Evolutionary conservation across 92 coral and sea anemone genomes (phyloP).

Genomic region (Nematostella vectensis): DNA sequence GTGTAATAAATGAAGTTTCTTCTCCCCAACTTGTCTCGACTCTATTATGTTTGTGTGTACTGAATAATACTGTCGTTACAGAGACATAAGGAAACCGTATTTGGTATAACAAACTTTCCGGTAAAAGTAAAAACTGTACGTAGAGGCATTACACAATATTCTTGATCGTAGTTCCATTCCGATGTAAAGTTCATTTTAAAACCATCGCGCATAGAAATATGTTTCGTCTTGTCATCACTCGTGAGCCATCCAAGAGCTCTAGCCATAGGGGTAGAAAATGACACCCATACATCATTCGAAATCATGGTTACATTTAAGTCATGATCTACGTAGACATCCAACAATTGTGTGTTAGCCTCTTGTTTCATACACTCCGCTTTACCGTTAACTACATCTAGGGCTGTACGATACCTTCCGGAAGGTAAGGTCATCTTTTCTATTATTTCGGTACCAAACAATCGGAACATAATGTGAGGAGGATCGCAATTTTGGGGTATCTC

Average conservation of each 20-base stretch:
- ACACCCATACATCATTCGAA: neutral
- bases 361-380: neutral
- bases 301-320: neutral
- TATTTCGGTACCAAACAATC: neutral
- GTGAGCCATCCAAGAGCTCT: neutral
- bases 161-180: neutral
- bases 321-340: neutral
- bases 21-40: neutral
- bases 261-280: neutral
- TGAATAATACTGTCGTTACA: neutral
- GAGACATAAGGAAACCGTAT: neutral
- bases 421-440: neutral
- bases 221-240: neutral
- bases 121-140: neutral
- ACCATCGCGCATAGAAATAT: neutral
- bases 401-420: constrained; percentile 7
- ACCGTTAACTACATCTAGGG: constrained; percentile 3
- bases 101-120: neutral
- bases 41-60: neutral
- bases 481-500: neutral
- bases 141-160: neutral
- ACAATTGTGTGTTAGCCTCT: neutral
- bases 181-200: neutral
- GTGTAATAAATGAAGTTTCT: neutral
- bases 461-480: neutral